A percentile compares a stretch with the other conserved stretches of the same genome.
phyloP scores from a whole-genome alignment of 2,113 vertebrate genomes.

The Proteles cristata region DNA sequence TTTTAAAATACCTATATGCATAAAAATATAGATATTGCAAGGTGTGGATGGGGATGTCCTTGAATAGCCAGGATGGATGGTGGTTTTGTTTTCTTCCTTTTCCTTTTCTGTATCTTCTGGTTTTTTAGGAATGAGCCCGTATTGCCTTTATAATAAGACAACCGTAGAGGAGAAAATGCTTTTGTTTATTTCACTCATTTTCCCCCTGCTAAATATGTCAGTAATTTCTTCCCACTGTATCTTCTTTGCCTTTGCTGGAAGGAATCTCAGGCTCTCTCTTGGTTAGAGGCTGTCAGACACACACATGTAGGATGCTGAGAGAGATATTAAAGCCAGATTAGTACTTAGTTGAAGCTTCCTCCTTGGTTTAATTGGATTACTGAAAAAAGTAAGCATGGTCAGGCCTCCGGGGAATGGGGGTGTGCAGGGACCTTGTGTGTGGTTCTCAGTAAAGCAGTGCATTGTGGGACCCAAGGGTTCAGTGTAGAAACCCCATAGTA shows the following conservation, averaged over 20 bases:
- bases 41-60: neutral
- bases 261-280: neutral
- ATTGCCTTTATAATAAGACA: neutral
- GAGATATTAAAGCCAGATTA: too few relatives aligned
- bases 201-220: neutral
- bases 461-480: neutral
- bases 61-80: neutral
- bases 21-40: neutral
- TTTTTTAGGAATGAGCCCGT: neutral
- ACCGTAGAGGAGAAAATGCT: neutral
- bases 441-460: neutral
- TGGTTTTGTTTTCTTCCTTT: neutral
- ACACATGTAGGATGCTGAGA: neutral
- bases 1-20: neutral
- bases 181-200: neutral
- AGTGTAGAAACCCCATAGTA: neutral
- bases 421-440: neutral
- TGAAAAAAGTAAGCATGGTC: neutral
- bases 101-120: neutral
- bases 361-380: neutral
- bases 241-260: neutral
- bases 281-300: neutral
- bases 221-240: neutral
- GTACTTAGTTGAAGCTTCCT: neutral
- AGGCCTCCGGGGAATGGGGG: neutral